Evolutionary conservation across 2,888 invertebrate species (phyloP), one percentile per base, ranked within the genome.

Genomic region (Thera obeliscata): DNA sequence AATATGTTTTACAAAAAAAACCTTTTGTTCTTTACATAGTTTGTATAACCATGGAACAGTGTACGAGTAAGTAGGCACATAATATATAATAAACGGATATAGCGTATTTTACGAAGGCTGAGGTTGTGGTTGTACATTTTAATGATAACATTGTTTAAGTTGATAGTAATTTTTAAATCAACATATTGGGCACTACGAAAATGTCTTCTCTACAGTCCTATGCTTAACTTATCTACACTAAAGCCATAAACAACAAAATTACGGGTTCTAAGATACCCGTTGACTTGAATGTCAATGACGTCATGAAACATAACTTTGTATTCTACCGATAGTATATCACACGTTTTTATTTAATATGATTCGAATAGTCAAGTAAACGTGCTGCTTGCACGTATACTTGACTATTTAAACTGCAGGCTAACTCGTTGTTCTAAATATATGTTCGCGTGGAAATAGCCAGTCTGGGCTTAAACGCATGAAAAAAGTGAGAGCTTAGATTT

Each of bases 211-310:
- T 69, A 58, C 22, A 56, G 36, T 67, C 36, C 38, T 43, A 22
- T 22, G 22, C 22, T 54, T 74, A 36, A 7, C 68, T 65, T 68
- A 63, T 69, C 70, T 69, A 74, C 69, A 50, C 35, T 41, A 68
- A 71, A 73, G 75, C 74, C 68, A 72, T 74, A 79, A 76, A 80
- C 72, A 83, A 79, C 77, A 78, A 79, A 81, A 78, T 79, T 79
- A 84, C 79, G 79, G 77, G 80, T 84, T 81, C 72, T 68, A 76
- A 79, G 77, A 76, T 74, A 80, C 80, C 74, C 72, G 78, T 74
- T 77, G 82, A 85, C 79, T 69, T 81, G 77, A 76, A 79, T 73
- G 71, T 48, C 63, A 73, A 74, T 87, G 87, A 86, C 85, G 88
- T 87, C 84, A 88, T 73, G 67, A 61, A 54, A 69, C 56, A 64